These are phyloP conservation scores for Synanthedon myopaeformis DNA, from an alignment of 2,888 invertebrate genomes.

Conservation along the genomic window DNA sequence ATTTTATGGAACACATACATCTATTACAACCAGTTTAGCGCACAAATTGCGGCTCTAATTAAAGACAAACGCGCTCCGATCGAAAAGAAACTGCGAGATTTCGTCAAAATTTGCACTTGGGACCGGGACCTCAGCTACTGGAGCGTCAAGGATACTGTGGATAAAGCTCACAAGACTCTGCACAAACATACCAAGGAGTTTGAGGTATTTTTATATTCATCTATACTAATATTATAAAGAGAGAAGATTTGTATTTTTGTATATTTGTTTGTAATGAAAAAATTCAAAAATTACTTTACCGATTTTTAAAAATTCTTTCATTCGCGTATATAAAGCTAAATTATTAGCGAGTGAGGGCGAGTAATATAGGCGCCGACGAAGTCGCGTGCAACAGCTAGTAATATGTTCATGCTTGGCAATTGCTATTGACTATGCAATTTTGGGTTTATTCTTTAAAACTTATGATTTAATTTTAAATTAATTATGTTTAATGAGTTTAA, in stretches of 20 bases:
- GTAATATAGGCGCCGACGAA: no score
- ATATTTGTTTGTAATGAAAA: no score
- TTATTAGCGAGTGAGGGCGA: no score
- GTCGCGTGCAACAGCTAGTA: background rate
- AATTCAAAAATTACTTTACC: no score
- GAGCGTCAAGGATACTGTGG: conserved; percentile 89
- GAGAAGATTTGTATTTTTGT: no score
- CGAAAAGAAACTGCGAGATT: conserved; percentile 92
- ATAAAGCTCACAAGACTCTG: conserved; percentile 87
- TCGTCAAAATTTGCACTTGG: conserved; percentile 95
- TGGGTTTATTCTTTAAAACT: background rate
- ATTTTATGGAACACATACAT: conserved; percentile 85
- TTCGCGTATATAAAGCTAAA: no score
- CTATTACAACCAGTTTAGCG: conserved; percentile 85
- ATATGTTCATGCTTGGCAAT: background rate
- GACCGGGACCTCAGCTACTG: conserved; percentile 94
- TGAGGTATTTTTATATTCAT: conserved; percentile 59
- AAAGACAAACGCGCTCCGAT: conserved; percentile 81
- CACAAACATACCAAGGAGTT: conserved; percentile 90
- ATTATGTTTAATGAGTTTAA: no score
- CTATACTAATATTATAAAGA: no score
- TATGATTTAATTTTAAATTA: background rate
- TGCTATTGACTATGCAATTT: background rate
- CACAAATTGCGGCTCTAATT: conserved; percentile 74
- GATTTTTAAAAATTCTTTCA: no score